Conservation (phyloP, 2,113 vertebrate genomes). For the Callipepla squamata region DNA sequence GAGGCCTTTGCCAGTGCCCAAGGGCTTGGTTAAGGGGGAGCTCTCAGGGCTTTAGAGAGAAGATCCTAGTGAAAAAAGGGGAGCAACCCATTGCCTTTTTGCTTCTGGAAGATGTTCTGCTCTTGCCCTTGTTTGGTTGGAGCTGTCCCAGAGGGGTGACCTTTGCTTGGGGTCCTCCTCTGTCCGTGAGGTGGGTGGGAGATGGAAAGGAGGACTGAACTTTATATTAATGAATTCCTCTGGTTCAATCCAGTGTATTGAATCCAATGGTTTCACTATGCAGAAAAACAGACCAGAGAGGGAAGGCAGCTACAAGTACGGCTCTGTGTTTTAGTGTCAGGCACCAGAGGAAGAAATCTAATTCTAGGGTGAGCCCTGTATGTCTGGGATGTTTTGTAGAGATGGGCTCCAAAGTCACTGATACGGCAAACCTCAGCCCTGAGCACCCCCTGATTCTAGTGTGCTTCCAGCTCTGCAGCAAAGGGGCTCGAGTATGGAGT, state of each 20-base stretch:
- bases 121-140: background rate
- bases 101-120: background rate
- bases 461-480: background rate
- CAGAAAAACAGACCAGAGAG: background rate
- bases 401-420: background rate
- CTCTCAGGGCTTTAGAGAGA: background rate
- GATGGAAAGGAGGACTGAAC: background rate
- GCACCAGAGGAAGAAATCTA: fast-evolving
- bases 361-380: background rate
- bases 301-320: fast-evolving
- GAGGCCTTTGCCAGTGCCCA: background rate
- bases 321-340: background rate
- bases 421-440: background rate
- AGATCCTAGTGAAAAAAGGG: background rate
- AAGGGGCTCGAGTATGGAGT: background rate
- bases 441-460: background rate
- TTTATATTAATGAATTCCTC: background rate
- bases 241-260: background rate
- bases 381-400: background rate
- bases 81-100: background rate
- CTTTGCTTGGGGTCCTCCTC: background rate
- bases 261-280: background rate
- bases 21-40: background rate
- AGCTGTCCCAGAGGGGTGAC: background rate
- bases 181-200: background rate